phyloP scores from a whole-genome alignment of 1,140 invertebrate species.

The Zaprionus taronus region DNA sequence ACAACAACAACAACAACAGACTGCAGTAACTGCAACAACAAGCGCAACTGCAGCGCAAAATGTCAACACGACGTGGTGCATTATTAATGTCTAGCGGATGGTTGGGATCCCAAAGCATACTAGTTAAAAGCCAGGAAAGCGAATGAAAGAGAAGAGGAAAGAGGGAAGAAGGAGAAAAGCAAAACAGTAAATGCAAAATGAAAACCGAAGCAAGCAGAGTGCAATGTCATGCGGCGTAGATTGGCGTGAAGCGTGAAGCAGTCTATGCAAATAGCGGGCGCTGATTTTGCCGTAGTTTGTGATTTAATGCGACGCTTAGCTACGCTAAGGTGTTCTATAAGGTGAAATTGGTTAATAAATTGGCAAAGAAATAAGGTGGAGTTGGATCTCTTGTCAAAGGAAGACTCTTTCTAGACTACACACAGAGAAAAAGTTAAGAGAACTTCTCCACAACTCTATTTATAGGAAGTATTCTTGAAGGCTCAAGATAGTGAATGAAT shows the following conservation, averaged over 20 bases:
- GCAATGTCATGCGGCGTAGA: conserved; percentile 16
- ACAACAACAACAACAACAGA: conserved; percentile 16
- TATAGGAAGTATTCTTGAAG: too few species aligned
- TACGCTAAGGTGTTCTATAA: neutral
- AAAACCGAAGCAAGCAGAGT: neutral
- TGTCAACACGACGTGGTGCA: conserved; percentile 62
- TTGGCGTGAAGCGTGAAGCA: neutral
- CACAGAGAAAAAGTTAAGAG: too few species aligned
- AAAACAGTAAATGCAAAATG: neutral
- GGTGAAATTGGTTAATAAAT: neutral
- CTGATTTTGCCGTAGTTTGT: neutral
- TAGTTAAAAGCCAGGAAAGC: conserved; percentile 23
- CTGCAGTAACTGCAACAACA: conserved; percentile 29
- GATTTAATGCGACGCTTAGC: neutral
- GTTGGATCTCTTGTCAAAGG: too few species aligned
- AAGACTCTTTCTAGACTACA: too few species aligned
- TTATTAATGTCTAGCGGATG: conserved; percentile 66
- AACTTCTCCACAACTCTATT: too few species aligned
- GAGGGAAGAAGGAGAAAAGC: neutral
- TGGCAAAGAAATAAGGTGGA: neutral
- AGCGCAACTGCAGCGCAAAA: conserved; percentile 35
- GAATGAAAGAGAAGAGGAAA: neutral
- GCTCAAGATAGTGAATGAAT: too few species aligned
- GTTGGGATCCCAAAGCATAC: conserved; percentile 42
- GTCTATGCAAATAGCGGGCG: neutral